These are phyloP conservation scores for Tiaroga cobitis DNA, from an alignment of 2,797 vertebrate species.

Conservation along the genomic window DNA sequence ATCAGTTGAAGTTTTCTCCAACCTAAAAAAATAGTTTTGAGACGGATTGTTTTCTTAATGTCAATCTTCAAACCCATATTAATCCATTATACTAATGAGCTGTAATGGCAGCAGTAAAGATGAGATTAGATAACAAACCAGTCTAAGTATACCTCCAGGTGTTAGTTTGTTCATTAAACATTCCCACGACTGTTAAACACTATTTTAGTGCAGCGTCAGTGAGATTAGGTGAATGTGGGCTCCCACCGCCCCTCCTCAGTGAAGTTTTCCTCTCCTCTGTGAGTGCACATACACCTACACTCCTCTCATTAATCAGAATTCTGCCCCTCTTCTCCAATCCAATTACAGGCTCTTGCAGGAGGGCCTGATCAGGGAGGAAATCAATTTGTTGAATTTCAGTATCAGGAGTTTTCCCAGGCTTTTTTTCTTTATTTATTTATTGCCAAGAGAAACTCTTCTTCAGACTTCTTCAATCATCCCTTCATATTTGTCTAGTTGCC, in stretches of 20 bases:
- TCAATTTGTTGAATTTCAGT: constrained; percentile 50
- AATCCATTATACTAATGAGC: constrained; percentile 8
- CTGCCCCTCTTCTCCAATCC: constrained; percentile 42
- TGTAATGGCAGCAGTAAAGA: not conserved
- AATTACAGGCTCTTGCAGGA: constrained; percentile 34
- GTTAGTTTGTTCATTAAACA: constrained; percentile 26
- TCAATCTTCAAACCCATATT: not conserved
- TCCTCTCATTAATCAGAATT: constrained; percentile 43
- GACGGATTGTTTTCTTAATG: not conserved
- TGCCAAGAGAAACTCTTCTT: constrained; percentile 22
- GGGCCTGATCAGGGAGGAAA: constrained; percentile 36
- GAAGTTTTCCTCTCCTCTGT: constrained; percentile 11
- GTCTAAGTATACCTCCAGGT: constrained; percentile 7
- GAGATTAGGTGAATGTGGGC: constrained; percentile 13
- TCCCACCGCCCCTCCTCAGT: not conserved
- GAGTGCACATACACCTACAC: constrained; percentile 8
- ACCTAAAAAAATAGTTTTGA: not conserved
- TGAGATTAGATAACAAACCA: constrained; percentile 17
- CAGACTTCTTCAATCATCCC: constrained; percentile 34
- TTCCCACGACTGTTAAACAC: constrained; percentile 8
- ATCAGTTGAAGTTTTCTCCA: not conserved
- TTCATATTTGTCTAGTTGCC: constrained; percentile 25
- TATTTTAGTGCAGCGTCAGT: constrained; percentile 2
- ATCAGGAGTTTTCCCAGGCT: constrained; percentile 10
- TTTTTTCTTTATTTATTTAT: constrained; percentile 32